A percentile compares a stretch with the other conserved stretches of the same genome.
Conservation (phyloP, 2,888 invertebrate genomes). For the Thelaira solivaga region DNA sequence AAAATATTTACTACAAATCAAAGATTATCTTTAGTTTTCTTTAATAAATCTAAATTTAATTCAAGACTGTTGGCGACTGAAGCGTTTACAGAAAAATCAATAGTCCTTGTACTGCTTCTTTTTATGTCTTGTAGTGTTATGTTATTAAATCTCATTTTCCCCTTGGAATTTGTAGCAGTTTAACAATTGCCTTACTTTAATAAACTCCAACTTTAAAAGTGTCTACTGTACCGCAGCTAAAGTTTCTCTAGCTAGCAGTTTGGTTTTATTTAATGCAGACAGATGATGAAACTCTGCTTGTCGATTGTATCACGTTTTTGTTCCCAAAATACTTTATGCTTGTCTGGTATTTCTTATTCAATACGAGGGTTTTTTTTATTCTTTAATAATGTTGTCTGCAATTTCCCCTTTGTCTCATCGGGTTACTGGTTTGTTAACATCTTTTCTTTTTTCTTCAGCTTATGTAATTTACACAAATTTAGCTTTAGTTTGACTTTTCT, state of each 20-base stretch:
- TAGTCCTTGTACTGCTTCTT: constrained; percentile 53
- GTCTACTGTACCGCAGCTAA: constrained; percentile 2
- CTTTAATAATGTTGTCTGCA: constrained; percentile 22
- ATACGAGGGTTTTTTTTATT: constrained; percentile 1
- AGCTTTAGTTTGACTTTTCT: too few relatives aligned
- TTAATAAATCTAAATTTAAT: constrained; percentile 54
- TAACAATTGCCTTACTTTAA: neutral
- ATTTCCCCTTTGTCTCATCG: constrained; percentile 8
- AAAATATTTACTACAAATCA: constrained; percentile 45
- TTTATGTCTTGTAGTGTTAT: constrained; percentile 40
- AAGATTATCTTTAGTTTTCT: constrained; percentile 59
- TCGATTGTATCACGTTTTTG: constrained; percentile 53
- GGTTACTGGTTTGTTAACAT: constrained; percentile 28
- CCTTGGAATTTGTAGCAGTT: constrained; percentile 19
- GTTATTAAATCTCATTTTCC: constrained; percentile 54
- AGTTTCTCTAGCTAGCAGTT: constrained; percentile 1
- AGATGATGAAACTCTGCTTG: constrained; percentile 56
- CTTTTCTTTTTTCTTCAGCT: constrained; percentile 34
- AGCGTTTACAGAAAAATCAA: constrained; percentile 49
- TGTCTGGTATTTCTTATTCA: constrained; percentile 11
- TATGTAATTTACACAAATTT: constrained; percentile 51
- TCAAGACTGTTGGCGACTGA: constrained; percentile 31
- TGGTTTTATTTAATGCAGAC: constrained; percentile 29
- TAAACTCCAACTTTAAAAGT: constrained; percentile 5
- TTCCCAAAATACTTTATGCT: neutral